Conservation (phyloP, 2,888 invertebrate genomes). For the Heliothis peltigera region DNA sequence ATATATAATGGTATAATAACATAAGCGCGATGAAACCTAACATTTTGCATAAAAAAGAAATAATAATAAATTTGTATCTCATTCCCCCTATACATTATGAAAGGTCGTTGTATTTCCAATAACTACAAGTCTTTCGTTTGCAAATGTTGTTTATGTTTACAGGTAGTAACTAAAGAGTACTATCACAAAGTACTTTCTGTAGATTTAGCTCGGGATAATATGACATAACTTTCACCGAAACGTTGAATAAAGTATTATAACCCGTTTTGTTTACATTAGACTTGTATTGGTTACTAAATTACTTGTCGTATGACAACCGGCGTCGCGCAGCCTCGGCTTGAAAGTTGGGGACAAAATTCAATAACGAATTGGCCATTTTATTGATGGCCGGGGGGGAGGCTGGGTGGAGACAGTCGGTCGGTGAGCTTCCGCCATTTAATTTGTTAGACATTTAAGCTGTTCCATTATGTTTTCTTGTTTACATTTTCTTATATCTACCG, state of each 20-base stretch:
- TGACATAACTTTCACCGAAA: constrained; percentile 88
- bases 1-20: constrained; percentile 76
- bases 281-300: constrained; percentile 81
- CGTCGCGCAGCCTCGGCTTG: constrained; percentile 86
- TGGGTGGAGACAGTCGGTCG: constrained; percentile 86
- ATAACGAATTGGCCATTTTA: constrained; percentile 90
- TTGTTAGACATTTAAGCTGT: constrained; percentile 70
- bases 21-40: constrained; percentile 83
- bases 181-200: constrained; percentile 76
- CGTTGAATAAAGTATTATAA: constrained; percentile 73
- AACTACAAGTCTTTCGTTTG: constrained; percentile 70
- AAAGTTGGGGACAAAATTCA: constrained; percentile 88
- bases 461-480: constrained; percentile 77
- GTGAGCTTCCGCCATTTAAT: constrained; percentile 87
- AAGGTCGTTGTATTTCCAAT: constrained; percentile 76
- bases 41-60: constrained; percentile 77
- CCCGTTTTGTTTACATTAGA: constrained; percentile 84
- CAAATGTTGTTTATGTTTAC: constrained; percentile 76
- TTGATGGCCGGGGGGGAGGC: constrained; percentile 89
- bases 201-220: constrained; percentile 78
- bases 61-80: constrained; percentile 80
- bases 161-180: constrained; percentile 69
- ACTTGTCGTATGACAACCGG: constrained; percentile 85
- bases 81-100: constrained; percentile 75
- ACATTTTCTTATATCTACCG: constrained; percentile 67